These are phyloP conservation scores for Pectinophora gossypiella DNA, from an alignment of 1,140 invertebrate species.

Conservation along the genomic window DNA sequence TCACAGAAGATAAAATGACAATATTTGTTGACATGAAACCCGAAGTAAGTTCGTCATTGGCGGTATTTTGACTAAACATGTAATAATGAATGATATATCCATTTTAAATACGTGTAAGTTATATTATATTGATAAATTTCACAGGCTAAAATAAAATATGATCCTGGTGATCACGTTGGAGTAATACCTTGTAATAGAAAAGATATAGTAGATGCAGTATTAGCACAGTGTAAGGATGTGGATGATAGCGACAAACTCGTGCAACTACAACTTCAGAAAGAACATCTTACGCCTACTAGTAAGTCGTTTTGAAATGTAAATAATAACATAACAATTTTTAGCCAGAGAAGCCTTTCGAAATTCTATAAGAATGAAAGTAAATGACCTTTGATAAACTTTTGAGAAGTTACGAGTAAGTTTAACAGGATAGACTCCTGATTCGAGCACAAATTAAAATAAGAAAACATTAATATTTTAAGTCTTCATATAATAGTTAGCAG, in stretches of 20 bases:
- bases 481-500: background rate
- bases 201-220: slow-evolving; percentile 87
- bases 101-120: background rate
- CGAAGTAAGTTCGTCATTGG: slow-evolving; percentile 48
- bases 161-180: slow-evolving; percentile 95
- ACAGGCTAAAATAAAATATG: slow-evolving; percentile 80
- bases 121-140: slow-evolving; percentile 35
- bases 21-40: slow-evolving; percentile 76
- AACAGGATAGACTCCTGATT: too few species aligned
- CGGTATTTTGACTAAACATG: background rate
- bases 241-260: slow-evolving; percentile 83
- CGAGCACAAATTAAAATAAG: too few species aligned
- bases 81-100: background rate
- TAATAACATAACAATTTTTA: too few species aligned
- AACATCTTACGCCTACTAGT: slow-evolving; percentile 91
- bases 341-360: too few species aligned
- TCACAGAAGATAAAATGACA: slow-evolving; percentile 59
- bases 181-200: slow-evolving; percentile 89
- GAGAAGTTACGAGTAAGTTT: too few species aligned
- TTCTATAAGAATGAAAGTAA: too few species aligned
- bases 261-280: slow-evolving; percentile 90
- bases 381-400: too few species aligned
- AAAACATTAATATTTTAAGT: too few species aligned
- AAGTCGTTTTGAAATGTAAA: slow-evolving; percentile 17
- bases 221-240: slow-evolving; percentile 82